Percentiles rank a stretch among this genome's conserved stretches.
These are phyloP conservation scores for Lagria hirta DNA, from an alignment of 2,888 invertebrate species.

Conservation along the genomic window DNA sequence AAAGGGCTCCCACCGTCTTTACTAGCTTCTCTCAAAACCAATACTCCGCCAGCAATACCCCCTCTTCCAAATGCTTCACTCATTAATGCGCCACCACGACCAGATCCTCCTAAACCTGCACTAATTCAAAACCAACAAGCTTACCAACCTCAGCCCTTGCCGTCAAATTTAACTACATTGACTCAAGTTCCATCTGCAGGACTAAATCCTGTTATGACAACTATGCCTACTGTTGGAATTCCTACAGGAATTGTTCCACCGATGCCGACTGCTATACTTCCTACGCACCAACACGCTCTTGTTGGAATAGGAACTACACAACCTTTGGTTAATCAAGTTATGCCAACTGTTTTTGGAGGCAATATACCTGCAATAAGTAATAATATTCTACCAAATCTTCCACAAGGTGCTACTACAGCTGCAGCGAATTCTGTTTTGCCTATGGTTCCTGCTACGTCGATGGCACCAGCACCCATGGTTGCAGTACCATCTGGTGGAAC, in stretches of 20 bases:
- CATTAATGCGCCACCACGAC: conserved; percentile 47
- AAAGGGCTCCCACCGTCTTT: conserved; percentile 78
- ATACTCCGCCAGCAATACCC: conserved; percentile 48
- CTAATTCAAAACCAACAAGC: conserved; percentile 53
- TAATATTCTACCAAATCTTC: conserved; percentile 3
- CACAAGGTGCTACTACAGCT: conserved; percentile 9
- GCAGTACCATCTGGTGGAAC: no score
- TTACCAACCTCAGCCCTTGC: conserved; percentile 32
- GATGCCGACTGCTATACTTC: conserved; percentile 42
- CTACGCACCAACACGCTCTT: conserved; percentile 34
- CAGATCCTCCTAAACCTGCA: conserved; percentile 49
- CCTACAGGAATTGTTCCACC: conserved; percentile 61
- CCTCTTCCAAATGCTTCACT: conserved; percentile 45
- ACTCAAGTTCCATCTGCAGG: conserved; percentile 23
- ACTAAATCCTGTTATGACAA: conserved; percentile 20
- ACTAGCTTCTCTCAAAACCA: conserved; percentile 65
- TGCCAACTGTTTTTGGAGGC: conserved; percentile 14
- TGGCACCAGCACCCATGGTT: conserved; percentile 10
- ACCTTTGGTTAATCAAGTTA: conserved; percentile 14
- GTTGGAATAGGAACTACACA: conserved; percentile 26
- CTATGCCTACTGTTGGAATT: conserved; percentile 48
- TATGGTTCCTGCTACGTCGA: conserved; percentile 7
- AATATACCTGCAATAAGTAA: conserved; percentile 6
- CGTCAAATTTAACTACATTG: conserved; percentile 19
- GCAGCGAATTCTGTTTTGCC: conserved; percentile 6